Base-by-base conservation (phyloP, 2,888 invertebrate genomes). In the Urechis unicinctus region DNA sequence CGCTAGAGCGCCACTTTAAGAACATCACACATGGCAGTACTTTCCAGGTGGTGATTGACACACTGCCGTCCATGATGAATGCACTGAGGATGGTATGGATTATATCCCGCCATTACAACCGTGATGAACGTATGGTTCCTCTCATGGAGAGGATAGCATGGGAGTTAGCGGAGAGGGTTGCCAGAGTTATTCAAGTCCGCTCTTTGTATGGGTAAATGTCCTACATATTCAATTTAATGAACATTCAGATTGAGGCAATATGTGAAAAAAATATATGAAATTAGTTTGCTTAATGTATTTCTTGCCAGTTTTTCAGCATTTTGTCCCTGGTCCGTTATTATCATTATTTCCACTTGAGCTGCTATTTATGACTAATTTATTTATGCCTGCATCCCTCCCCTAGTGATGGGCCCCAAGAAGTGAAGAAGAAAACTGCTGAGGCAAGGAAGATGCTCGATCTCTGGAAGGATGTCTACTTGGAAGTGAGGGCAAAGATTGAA, bases 21-120 rank as follows among this genome's bases (percentile, higher is more conserved):
- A 83, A 87, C 58, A 84, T 89, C 58, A 84, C 85, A 60, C 85
- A 85, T 57, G 83, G 85, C 31, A 83, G 85, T 0, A 85, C 87
- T 28, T 87, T 91, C 58, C 81, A 84, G 59, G 83, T 84, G 72
- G 86, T 91, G 24, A 83, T 83, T 13, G 85, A 88, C 43, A 83
- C 85, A 3, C 82, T 94, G 28, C 88, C 89, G 0, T 84, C 86
- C 55, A 79, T 93, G 60, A 88, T 91, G 81, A 88, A 90, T 61
- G 89, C 90, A 1, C 77, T 94, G 42, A 86, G 88, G 66, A 87
- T 93, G 83, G 88, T 93, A 70, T 94, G 93, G 93, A 87, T 92
- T 50, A 83, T 94, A 53, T 93, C 93, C 0, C 81, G 85, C 51
- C 89, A 91, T 68, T 94, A 89, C 74, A 86, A 88, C 59, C 84